Percentiles rank a stretch among this genome's conserved stretches.
These are phyloP conservation scores for Melopsittacus undulatus DNA, from an alignment of 2,797 vertebrate species.

Conservation along the genomic window DNA sequence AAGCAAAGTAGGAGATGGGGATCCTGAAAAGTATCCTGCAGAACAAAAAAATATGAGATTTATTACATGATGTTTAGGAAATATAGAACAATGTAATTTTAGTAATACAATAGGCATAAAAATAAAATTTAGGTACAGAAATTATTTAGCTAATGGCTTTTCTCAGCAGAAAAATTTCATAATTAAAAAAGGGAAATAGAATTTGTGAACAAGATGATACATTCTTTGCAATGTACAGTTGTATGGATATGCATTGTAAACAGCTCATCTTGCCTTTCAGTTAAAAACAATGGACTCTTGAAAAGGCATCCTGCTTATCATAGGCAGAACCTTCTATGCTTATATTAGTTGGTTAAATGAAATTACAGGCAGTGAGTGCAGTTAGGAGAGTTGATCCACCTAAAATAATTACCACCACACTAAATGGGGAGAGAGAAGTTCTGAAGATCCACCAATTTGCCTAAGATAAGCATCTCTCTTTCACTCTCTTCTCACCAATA, in stretches of 20 bases:
- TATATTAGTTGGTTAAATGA: neutral
- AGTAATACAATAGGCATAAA: neutral
- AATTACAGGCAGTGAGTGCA: neutral
- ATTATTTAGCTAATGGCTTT: neutral
- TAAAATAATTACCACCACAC: neutral
- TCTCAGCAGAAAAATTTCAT: neutral
- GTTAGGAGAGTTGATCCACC: neutral
- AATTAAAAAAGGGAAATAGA: neutral
- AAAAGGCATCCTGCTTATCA: neutral
- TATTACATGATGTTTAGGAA: slow-evolving; percentile 22
- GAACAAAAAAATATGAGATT: neutral
- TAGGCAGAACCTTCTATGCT: neutral
- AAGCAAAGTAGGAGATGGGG: neutral
- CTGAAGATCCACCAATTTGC: neutral
- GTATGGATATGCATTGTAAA: neutral
- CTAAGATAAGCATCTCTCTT: neutral
- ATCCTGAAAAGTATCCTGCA: neutral
- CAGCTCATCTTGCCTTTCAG: neutral
- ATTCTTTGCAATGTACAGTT: neutral
- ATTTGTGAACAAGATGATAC: neutral
- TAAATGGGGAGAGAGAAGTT: neutral
- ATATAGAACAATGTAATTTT: slow-evolving; percentile 33
- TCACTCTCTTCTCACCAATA: neutral
- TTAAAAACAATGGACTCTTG: neutral
- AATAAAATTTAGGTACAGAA: neutral